Percentiles rank a stretch among this genome's conserved stretches.
Evolutionary conservation across 2,113 vertebrate genomes (phyloP).

Genomic region (Kryptolebias marmoratus): DNA sequence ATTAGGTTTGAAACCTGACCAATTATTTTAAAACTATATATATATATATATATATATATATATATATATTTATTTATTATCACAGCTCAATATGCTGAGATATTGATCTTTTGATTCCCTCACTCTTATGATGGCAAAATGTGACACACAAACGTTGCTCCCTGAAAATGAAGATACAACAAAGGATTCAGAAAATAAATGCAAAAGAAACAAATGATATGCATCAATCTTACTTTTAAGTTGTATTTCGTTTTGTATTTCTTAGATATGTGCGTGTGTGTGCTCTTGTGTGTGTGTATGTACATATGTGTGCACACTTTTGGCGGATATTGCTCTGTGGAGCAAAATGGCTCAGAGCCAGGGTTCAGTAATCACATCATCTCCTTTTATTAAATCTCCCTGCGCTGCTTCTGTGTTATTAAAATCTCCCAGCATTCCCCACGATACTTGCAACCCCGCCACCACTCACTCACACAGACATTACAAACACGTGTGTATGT

Average conservation of each 20-base stretch:
- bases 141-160: slow-evolving; percentile 23
- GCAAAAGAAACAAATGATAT: slow-evolving; percentile 69
- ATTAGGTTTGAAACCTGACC: slow-evolving; percentile 15
- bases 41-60: slow-evolving; percentile 8
- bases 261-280: slow-evolving; percentile 40
- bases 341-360: slow-evolving; percentile 88
- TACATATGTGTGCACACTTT: slow-evolving; percentile 62
- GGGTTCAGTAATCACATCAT: slow-evolving; percentile 93
- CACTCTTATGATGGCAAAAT: slow-evolving; percentile 27
- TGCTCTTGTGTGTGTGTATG: slow-evolving; percentile 23
- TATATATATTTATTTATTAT: slow-evolving; percentile 14
- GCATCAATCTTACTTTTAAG: slow-evolving; percentile 72
- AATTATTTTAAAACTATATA: slow-evolving; percentile 15
- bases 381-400: slow-evolving; percentile 94
- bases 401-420: slow-evolving; percentile 93
- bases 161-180: slow-evolving; percentile 38
- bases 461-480: slow-evolving; percentile 70
- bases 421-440: slow-evolving; percentile 93
- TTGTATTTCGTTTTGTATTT: slow-evolving; percentile 74
- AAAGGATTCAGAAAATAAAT: slow-evolving; percentile 39
- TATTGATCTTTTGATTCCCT: slow-evolving; percentile 22
- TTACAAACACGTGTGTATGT: neutral
- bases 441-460: slow-evolving; percentile 80
- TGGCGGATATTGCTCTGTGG: slow-evolving; percentile 88
- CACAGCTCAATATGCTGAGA: neutral